These are phyloP conservation scores for Drosophila tanythrix DNA, from an alignment of 2,888 invertebrate genomes.

Conservation along the genomic window DNA sequence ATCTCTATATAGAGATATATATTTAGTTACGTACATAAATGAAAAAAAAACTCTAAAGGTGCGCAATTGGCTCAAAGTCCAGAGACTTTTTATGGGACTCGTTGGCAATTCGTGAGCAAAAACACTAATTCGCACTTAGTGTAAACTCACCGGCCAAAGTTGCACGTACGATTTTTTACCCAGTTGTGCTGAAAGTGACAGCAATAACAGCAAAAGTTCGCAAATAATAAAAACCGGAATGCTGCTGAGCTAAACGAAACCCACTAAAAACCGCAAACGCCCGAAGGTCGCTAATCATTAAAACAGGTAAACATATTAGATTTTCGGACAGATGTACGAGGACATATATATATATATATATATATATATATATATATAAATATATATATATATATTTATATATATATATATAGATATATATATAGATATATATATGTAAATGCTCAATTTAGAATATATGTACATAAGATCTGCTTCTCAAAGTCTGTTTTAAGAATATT, in stretches of 20 bases:
- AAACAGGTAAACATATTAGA: background rate
- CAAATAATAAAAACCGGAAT: slow-evolving; percentile 39
- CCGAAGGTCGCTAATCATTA: background rate
- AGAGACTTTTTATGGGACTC: slow-evolving; percentile 27
- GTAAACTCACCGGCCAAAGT: slow-evolving; percentile 47
- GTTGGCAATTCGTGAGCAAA: slow-evolving; percentile 45
- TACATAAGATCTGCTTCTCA: background rate
- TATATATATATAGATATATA: background rate
- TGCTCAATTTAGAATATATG: background rate
- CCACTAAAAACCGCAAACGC: background rate
- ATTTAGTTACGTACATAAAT: slow-evolving; percentile 14
- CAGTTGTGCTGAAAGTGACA: slow-evolving; percentile 18
- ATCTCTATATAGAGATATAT: slow-evolving; percentile 2
- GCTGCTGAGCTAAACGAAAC: slow-evolving; percentile 30
- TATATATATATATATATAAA: background rate
- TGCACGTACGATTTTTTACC: slow-evolving; percentile 22
- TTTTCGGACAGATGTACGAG: background rate
- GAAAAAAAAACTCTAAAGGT: slow-evolving; percentile 14
- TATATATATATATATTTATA: background rate
- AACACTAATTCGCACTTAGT: slow-evolving; percentile 13
- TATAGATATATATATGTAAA: background rate
- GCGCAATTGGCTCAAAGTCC: slow-evolving; percentile 54
- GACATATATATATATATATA: background rate
- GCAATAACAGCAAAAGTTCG: slow-evolving; percentile 2
- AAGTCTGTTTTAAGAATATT: background rate